Percentiles rank a stretch among this genome's conserved stretches.
Conservation (phyloP, 2,113 vertebrate genomes). For the Thunnus thynnus region DNA sequence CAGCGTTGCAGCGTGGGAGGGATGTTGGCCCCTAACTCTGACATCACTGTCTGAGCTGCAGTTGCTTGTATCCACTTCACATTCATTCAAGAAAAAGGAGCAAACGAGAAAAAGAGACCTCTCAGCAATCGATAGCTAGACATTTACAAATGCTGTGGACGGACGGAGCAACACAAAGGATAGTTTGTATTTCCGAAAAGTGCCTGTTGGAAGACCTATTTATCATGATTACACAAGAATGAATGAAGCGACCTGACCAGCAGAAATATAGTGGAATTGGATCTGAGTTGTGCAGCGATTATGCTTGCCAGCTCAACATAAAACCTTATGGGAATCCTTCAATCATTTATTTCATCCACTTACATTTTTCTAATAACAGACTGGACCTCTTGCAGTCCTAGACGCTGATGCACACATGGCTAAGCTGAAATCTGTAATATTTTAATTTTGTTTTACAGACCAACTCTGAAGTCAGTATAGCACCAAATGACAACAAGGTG, state of each 20-base stretch:
- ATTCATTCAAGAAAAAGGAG: slow-evolving; percentile 65
- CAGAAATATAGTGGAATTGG: slow-evolving; percentile 44
- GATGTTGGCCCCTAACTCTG: slow-evolving; percentile 32
- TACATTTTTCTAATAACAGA: slow-evolving; percentile 48
- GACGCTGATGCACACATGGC: slow-evolving; percentile 19
- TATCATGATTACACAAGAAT: slow-evolving; percentile 63
- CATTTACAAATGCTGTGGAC: slow-evolving; percentile 61
- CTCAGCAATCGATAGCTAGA: slow-evolving; percentile 66
- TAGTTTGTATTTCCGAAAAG: slow-evolving; percentile 63
- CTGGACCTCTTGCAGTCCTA: background rate
- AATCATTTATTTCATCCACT: slow-evolving; percentile 37
- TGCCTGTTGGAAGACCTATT: slow-evolving; percentile 55
- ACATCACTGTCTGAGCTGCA: slow-evolving; percentile 55
- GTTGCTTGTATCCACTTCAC: slow-evolving; percentile 54
- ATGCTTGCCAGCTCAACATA: slow-evolving; percentile 31
- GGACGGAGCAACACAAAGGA: slow-evolving; percentile 34
- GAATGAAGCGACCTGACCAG: slow-evolving; percentile 55
- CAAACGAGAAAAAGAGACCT: slow-evolving; percentile 42
- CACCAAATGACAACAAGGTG: background rate
- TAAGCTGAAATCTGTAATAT: background rate
- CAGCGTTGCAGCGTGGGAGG: slow-evolving; percentile 29
- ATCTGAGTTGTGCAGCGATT: slow-evolving; percentile 37
- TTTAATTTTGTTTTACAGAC: background rate
- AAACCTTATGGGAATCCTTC: slow-evolving; percentile 28
- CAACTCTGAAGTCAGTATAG: background rate